phyloP scores from a whole-genome alignment of 2,797 vertebrate genomes.

The Sparus aurata region DNA sequence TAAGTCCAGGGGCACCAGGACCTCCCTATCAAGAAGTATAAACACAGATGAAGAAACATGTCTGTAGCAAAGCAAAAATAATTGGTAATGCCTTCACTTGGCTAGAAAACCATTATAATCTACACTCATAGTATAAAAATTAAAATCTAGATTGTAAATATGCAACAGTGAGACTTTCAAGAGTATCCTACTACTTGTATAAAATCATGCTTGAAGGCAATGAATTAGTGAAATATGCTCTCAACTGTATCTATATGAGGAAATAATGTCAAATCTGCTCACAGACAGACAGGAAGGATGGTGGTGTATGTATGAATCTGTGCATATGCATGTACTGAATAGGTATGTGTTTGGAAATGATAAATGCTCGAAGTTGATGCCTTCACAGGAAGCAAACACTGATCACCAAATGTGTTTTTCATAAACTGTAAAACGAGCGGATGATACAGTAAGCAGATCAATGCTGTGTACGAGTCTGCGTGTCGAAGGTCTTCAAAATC shows the following conservation, averaged over 20 bases:
- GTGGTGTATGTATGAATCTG: neutral
- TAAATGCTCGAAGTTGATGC: constrained; percentile 11
- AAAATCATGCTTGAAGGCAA: neutral
- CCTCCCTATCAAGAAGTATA: constrained; percentile 82
- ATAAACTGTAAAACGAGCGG: constrained; percentile 41
- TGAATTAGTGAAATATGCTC: neutral
- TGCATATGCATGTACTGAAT: neutral
- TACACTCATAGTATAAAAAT: constrained; percentile 10
- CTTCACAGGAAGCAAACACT: constrained; percentile 34
- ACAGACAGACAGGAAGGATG: neutral
- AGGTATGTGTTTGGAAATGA: constrained; percentile 16
- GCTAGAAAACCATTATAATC: neutral
- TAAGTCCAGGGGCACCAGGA: constrained; percentile 92
- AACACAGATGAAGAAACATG: neutral
- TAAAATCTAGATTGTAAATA: constrained; percentile 15
- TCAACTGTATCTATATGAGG: neutral
- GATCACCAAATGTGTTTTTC: constrained; percentile 34
- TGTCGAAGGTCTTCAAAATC: constrained; percentile 7
- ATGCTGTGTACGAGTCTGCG: neutral
- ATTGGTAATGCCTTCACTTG: constrained; percentile 16
- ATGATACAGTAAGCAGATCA: constrained; percentile 11
- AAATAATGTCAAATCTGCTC: constrained; percentile 17
- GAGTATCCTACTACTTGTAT: neutral
- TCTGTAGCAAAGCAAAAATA: constrained; percentile 18
- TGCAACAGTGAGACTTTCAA: constrained; percentile 16